Conservation (phyloP, 2,113 vertebrate genomes). For the Arizona elegans region DNA sequence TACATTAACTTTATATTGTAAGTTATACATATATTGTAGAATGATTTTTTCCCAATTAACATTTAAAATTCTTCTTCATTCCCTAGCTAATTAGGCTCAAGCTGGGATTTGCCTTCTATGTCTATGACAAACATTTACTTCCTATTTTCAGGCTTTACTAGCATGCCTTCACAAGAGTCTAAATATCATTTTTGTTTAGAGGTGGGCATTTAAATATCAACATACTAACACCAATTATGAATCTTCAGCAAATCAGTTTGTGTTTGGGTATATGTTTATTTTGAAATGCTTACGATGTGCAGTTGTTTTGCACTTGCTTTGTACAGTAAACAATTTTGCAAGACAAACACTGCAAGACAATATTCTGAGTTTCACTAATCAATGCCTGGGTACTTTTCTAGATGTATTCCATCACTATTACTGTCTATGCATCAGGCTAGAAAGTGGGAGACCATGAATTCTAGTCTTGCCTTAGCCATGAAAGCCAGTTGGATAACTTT, state of each 20-base stretch:
- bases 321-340: background rate
- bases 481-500: background rate
- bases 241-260: background rate
- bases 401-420: background rate
- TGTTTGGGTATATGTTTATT: background rate
- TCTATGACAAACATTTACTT: constrained; percentile 18
- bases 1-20: constrained; percentile 37
- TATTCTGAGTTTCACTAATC: background rate
- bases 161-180: background rate
- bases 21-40: constrained; percentile 42
- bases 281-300: background rate
- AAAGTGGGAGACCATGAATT: background rate
- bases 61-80: constrained; percentile 38
- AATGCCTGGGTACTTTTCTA: background rate
- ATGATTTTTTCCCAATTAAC: constrained; percentile 38
- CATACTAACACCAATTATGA: background rate
- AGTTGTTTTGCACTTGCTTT: background rate
- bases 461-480: background rate
- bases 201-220: constrained; percentile 27
- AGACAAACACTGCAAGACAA: background rate
- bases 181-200: constrained; percentile 43
- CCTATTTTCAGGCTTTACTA: constrained; percentile 25
- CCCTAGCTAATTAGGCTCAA: constrained; percentile 49
- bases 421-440: background rate
- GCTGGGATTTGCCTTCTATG: constrained; percentile 41